phyloP scores from a whole-genome alignment of 2,888 invertebrate species.

The Diarsia mendica region DNA sequence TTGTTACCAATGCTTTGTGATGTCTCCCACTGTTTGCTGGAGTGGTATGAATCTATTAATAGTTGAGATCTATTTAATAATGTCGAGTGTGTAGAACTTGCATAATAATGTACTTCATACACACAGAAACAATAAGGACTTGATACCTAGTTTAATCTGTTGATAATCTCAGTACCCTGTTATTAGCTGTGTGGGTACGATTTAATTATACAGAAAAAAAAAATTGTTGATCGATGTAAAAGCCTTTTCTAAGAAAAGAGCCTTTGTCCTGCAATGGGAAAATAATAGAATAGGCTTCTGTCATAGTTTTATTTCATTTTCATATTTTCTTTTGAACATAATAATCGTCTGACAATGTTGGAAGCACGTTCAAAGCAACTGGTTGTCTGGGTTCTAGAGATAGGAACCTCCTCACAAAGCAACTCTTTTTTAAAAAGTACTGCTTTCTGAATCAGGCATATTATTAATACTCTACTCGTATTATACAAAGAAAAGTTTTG shows the following conservation, averaged over 20 bases:
- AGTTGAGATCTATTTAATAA: constrained; percentile 5
- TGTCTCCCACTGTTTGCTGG: constrained; percentile 13
- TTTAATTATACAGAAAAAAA: not conserved
- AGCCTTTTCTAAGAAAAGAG: not conserved
- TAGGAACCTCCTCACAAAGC: not conserved
- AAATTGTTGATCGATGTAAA: not conserved
- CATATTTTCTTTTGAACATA: not conserved
- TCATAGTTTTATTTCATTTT: not conserved
- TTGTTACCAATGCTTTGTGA: constrained; percentile 45
- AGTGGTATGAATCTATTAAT: constrained; percentile 16
- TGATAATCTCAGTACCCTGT: constrained; percentile 5
- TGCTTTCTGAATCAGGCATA: not conserved
- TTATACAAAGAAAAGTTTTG: constrained; percentile 43
- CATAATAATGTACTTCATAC: constrained; percentile 8
- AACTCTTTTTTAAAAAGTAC: not conserved
- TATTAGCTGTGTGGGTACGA: not conserved
- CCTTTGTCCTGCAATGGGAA: not conserved
- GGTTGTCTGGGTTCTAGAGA: not conserved
- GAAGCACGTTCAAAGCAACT: not conserved
- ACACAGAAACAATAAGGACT: not conserved
- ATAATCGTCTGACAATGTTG: not conserved
- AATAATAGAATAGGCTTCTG: not conserved
- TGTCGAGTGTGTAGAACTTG: not conserved
- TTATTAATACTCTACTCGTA: not conserved
- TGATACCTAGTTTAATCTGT: not conserved